Conservation (phyloP, 1,140 invertebrate species). For the Luehdorfia chinensis region DNA sequence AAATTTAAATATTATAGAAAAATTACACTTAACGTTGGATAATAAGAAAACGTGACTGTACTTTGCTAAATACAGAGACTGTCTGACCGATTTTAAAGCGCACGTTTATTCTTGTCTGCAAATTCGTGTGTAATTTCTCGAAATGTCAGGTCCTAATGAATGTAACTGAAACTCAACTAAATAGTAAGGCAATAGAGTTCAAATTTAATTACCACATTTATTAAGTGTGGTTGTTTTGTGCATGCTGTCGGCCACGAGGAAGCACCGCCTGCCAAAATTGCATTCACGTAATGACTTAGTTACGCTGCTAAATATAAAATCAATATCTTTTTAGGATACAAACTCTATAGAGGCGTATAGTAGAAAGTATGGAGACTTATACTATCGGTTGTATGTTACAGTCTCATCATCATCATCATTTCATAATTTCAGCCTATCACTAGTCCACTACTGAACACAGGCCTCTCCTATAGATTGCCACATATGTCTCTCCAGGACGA, state of each 20-base stretch:
- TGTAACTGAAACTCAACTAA: conserved; percentile 15
- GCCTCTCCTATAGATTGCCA: no score
- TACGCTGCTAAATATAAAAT: conserved; percentile 34
- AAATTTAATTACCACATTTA: conserved; percentile 21
- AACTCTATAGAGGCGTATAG: no score
- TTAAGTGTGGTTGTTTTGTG: conserved; percentile 23
- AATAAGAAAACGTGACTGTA: conserved; percentile 20
- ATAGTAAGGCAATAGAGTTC: not conserved
- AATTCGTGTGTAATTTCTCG: conserved; percentile 42
- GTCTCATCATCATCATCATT: no score
- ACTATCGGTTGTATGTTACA: no score
- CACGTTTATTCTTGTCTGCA: conserved; percentile 19
- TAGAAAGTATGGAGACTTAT: no score
- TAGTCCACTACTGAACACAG: no score
- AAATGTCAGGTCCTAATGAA: conserved; percentile 50
- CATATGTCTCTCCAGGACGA: no score
- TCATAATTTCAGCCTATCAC: no score
- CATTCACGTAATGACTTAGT: conserved; percentile 35
- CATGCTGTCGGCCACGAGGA: conserved; percentile 46
- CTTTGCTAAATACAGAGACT: conserved; percentile 34
- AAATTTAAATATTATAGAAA: not conserved
- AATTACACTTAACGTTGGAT: conserved; percentile 18
- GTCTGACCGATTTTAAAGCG: conserved; percentile 11
- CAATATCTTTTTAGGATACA: conserved; percentile 24
- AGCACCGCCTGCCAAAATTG: conserved; percentile 63